A percentile compares a stretch with the other conserved stretches of the same genome.
Conservation (phyloP, 2,888 invertebrate genomes). For the Eupithecia vulgata region DNA sequence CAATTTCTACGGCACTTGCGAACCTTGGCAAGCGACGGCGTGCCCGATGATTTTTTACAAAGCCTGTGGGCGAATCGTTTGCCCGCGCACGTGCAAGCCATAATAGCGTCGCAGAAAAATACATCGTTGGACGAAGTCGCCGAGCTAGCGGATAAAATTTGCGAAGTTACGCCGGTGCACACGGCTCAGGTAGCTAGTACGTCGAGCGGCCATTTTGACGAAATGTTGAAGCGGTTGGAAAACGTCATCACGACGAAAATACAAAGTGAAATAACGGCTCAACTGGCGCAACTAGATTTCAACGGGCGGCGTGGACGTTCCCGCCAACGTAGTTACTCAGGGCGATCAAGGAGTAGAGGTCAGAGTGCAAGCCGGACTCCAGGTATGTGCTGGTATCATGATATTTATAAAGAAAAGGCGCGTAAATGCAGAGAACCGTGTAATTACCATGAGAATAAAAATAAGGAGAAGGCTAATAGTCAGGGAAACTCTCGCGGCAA, state of each 20-base stretch:
- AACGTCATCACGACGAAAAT: background rate
- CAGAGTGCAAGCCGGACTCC: conserved; percentile 8
- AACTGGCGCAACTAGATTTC: background rate
- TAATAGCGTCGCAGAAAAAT: background rate
- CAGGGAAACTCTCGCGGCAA: conserved; percentile 8
- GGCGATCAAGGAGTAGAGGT: conserved; percentile 11
- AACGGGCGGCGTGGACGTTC: background rate
- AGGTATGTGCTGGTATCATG: conserved; percentile 8
- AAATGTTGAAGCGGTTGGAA: background rate
- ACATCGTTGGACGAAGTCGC: background rate
- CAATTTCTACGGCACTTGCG: no score
- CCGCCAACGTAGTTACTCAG: conserved; percentile 5
- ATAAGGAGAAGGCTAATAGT: background rate
- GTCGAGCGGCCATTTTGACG: background rate
- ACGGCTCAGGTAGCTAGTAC: background rate
- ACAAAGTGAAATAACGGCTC: background rate
- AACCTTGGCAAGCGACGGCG: background rate
- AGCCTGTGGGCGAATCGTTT: background rate
- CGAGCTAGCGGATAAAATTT: background rate
- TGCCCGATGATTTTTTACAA: background rate
- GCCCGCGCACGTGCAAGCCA: background rate
- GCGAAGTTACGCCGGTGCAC: background rate
- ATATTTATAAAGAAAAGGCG: conserved; percentile 7
- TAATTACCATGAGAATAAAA: background rate
- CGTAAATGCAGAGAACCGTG: conserved; percentile 6